phyloP scores from a whole-genome alignment of 1,140 invertebrate genomes.

The Radopholus similis region DNA sequence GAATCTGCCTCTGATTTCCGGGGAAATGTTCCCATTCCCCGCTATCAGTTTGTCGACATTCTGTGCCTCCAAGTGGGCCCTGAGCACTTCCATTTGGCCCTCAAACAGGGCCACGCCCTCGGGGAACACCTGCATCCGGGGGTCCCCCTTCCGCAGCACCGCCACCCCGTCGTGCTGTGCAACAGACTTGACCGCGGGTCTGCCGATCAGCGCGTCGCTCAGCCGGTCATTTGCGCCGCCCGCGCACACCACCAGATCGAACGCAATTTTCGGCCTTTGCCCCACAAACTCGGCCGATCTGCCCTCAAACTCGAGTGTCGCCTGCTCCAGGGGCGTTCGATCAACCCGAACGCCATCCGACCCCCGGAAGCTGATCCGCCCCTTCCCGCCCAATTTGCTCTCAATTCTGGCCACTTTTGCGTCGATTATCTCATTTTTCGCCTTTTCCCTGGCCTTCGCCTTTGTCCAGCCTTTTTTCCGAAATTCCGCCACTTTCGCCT shows the following conservation, averaged over 20 bases:
- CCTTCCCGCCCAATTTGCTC: too few relatives aligned
- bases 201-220: not conserved
- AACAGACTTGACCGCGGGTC: not conserved
- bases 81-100: not conserved
- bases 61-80: not conserved
- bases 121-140: not conserved
- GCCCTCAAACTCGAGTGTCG: not conserved
- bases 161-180: not conserved
- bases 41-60: not conserved
- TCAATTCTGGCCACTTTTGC: too few relatives aligned
- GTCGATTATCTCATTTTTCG: too few relatives aligned
- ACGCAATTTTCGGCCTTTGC: not conserved
- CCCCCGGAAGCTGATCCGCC: not conserved
- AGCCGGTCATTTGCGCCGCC: conserved; percentile 2
- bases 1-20: not conserved
- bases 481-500: too few relatives aligned
- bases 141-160: not conserved
- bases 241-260: conserved; percentile 11
- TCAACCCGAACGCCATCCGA: not conserved
- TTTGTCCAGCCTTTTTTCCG: too few relatives aligned
- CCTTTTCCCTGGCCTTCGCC: too few relatives aligned
- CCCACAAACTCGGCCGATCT: not conserved
- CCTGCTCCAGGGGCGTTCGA: not conserved
- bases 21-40: not conserved
- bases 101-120: not conserved